Percentiles rank a stretch among this genome's conserved stretches.
Conservation (phyloP, 2,113 vertebrate genomes). For the Elgaria multicarinata region DNA sequence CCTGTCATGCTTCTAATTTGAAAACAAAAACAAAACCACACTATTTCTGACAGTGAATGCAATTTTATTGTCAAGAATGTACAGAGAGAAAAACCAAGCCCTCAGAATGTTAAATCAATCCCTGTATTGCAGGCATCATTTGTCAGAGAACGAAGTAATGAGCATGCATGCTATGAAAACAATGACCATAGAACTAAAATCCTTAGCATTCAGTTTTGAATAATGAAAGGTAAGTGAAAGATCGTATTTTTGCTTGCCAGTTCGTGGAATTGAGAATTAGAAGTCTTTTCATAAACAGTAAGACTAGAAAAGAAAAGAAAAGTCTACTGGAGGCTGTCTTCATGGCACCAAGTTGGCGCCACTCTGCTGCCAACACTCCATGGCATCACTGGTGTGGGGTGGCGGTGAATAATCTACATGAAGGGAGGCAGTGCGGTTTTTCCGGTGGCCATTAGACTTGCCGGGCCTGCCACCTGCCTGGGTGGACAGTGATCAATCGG, state of each 20-base stretch:
- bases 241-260: background rate
- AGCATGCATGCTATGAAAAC: background rate
- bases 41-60: background rate
- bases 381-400: no score
- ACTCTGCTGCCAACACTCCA: no score
- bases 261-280: background rate
- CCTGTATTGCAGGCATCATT: background rate
- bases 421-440: no score
- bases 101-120: background rate
- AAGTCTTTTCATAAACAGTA: background rate
- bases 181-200: background rate
- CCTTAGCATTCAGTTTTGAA: background rate
- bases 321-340: no score
- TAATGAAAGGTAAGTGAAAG: background rate
- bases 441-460: no score
- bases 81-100: background rate
- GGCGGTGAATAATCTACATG: no score
- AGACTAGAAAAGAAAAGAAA: background rate
- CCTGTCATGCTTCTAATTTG: background rate
- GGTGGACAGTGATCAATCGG: no score
- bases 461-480: no score
- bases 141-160: constrained; percentile 6
- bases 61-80: background rate
- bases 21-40: no score
- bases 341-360: no score